These are phyloP conservation scores for Archaeoteleia sp. DNA, from an alignment of 2,888 invertebrate genomes.

Conservation along the genomic window DNA sequence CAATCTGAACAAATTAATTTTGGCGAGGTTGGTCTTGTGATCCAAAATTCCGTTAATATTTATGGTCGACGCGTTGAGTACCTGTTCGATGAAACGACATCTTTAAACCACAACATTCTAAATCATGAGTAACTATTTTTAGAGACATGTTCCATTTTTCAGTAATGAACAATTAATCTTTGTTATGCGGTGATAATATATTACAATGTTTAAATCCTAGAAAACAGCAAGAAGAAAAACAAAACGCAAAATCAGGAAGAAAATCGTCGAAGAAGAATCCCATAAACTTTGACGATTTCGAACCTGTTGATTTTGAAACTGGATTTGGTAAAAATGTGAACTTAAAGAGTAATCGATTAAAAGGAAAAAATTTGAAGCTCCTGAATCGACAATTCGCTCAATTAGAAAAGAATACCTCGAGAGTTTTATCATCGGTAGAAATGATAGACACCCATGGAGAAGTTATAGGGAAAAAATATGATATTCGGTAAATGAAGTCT, in stretches of 20 bases:
- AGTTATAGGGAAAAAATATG: conserved; percentile 69
- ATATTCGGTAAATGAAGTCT: conserved; percentile 61
- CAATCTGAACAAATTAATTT: conserved; percentile 77
- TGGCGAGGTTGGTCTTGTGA: conserved; percentile 84
- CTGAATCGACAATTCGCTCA: conserved; percentile 66
- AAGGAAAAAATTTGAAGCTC: conserved; percentile 61
- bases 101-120: conserved; percentile 71
- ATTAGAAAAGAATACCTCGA: conserved; percentile 57
- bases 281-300: conserved; percentile 63
- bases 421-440: conserved; percentile 54
- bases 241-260: conserved; percentile 41
- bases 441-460: conserved; percentile 64
- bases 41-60: conserved; percentile 83
- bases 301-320: conserved; percentile 57
- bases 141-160: too few species aligned
- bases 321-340: conserved; percentile 62
- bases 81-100: conserved; percentile 75
- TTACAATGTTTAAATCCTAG: conserved; percentile 34
- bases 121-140: conserved; percentile 32
- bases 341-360: conserved; percentile 54
- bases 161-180: too few species aligned
- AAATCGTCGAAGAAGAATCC: conserved; percentile 51
- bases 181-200: conserved; percentile 1
- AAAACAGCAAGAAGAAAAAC: conserved; percentile 48
- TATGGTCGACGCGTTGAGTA: conserved; percentile 86